phyloP scores from a whole-genome alignment of 2,113 vertebrate genomes.

The Nerophis lumbriciformis region DNA sequence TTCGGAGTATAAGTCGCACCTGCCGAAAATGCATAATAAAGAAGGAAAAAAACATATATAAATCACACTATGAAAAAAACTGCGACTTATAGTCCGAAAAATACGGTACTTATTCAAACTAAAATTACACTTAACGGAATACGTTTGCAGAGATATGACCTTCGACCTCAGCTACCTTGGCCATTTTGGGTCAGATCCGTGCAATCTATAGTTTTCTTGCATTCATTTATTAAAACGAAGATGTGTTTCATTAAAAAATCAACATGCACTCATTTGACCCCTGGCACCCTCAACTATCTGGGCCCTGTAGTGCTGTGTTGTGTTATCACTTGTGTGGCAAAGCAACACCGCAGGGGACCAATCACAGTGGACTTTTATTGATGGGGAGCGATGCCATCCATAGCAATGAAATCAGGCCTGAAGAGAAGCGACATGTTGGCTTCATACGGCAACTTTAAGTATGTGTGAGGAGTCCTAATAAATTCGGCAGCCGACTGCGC shows the following conservation, averaged over 20 bases:
- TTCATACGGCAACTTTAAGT: constrained; percentile 4
- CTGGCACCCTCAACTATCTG: not conserved
- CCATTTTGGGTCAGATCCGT: too few relatives aligned
- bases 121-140: too few relatives aligned
- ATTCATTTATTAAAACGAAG: not conserved
- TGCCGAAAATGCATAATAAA: too few relatives aligned
- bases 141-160: too few relatives aligned
- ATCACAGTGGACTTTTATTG: constrained; percentile 3
- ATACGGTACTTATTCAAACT: too few relatives aligned
- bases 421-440: constrained; percentile 2
- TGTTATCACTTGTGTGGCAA: not conserved
- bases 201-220: too few relatives aligned
- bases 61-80: too few relatives aligned
- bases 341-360: not conserved
- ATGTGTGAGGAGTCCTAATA: not conserved
- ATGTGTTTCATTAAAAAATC: not conserved
- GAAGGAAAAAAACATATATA: too few relatives aligned
- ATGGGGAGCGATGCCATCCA: not conserved
- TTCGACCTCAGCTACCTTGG: too few relatives aligned
- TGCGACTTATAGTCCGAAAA: too few relatives aligned
- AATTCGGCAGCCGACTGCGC: not conserved
- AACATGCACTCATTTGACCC: not conserved
- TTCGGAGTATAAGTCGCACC: too few relatives aligned
- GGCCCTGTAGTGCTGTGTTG: not conserved
- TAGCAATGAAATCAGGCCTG: constrained; percentile 8